phyloP scores from a whole-genome alignment of 2,888 invertebrate genomes.

The Cremastinae sp. region DNA sequence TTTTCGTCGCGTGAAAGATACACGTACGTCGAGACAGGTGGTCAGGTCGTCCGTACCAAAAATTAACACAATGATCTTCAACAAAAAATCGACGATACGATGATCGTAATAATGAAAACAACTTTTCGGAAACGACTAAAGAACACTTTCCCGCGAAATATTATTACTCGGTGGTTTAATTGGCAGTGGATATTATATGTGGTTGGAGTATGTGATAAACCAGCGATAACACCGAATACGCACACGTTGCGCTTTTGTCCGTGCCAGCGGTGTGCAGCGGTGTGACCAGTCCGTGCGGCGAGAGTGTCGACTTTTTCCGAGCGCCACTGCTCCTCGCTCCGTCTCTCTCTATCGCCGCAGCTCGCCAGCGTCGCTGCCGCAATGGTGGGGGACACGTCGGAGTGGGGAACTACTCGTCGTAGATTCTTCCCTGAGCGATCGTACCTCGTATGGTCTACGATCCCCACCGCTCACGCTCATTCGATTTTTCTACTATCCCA shows the following conservation, averaged over 20 bases:
- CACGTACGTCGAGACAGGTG: neutral
- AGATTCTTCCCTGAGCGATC: constrained; percentile 68
- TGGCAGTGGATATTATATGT: constrained; percentile 32
- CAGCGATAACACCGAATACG: constrained; percentile 37
- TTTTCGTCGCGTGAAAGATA: neutral
- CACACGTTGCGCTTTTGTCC: constrained; percentile 33
- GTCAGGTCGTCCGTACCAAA: no score
- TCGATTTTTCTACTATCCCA: constrained; percentile 39
- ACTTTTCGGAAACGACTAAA: no score
- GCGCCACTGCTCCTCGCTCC: constrained; percentile 13
- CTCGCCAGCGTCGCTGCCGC: constrained; percentile 5
- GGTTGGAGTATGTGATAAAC: constrained; percentile 18
- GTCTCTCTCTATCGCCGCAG: constrained; percentile 4
- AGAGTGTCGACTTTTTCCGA: constrained; percentile 39
- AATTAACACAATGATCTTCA: no score
- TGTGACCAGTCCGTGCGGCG: constrained; percentile 32
- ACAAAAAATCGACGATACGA: no score
- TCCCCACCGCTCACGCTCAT: constrained; percentile 61
- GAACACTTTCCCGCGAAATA: no score
- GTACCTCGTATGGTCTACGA: constrained; percentile 19
- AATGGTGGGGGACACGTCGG: constrained; percentile 22
- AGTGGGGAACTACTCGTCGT: constrained; percentile 47
- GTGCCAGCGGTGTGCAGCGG: constrained; percentile 26
- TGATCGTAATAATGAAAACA: no score
- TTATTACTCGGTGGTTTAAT: no score